phyloP scores from a whole-genome alignment of 2,113 vertebrate species.

The Riparia riparia region DNA sequence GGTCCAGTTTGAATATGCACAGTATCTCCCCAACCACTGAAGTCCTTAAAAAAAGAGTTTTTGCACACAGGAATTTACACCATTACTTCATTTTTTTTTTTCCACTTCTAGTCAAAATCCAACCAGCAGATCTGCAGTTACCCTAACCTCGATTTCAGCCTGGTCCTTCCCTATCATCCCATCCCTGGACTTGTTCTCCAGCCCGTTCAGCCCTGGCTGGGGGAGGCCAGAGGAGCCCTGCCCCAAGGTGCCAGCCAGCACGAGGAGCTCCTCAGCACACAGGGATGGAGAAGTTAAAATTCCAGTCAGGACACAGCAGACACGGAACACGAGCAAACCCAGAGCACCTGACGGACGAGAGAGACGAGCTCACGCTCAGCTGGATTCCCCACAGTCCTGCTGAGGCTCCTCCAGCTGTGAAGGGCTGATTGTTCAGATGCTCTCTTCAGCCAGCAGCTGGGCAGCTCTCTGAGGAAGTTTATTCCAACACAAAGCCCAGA shows the following conservation, averaged over 20 bases:
- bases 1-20: neutral
- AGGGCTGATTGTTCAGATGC: neutral
- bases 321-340: accelerated
- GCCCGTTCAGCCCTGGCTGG: neutral
- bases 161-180: neutral
- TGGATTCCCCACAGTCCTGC: neutral
- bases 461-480: neutral
- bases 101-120: neutral
- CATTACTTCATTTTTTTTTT: neutral
- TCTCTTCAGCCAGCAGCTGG: neutral
- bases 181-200: neutral
- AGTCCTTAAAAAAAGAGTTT: neutral
- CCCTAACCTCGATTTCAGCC: neutral
- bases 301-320: neutral
- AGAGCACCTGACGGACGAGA: neutral
- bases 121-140: neutral
- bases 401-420: neutral
- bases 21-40: neutral
- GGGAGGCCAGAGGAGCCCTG: neutral
- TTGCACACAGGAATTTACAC: neutral
- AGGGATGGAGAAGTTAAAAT: neutral
- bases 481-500: neutral
- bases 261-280: accelerated
- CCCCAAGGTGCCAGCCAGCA: neutral
- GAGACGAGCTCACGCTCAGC: neutral